phyloP scores from a whole-genome alignment of 2,797 vertebrate species.

The Hoplostethus atlanticus region DNA sequence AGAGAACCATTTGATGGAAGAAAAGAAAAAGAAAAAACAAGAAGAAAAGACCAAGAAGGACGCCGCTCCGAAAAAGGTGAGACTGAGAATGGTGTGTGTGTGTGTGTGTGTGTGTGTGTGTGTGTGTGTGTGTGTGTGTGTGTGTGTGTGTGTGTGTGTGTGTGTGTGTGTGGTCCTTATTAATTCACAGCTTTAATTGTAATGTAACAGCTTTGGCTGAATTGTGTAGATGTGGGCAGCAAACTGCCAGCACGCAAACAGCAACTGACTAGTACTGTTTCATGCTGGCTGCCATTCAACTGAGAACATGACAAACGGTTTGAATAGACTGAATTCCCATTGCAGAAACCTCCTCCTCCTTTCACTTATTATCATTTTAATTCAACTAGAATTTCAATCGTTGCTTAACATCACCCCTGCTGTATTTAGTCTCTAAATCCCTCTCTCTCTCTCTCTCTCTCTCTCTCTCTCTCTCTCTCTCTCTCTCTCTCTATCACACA shows the following conservation, averaged over 20 bases:
- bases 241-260: background rate
- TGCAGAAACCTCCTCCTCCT: background rate
- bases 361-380: background rate
- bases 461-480: no score
- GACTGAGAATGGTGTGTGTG: slow-evolving; percentile 34
- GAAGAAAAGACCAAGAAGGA: slow-evolving; percentile 99
- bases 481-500: no score
- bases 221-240: slow-evolving; percentile 9
- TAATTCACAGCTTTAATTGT: slow-evolving; percentile 13
- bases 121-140: no score
- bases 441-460: background rate
- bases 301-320: background rate
- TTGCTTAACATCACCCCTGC: background rate
- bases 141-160: no score
- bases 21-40: slow-evolving; percentile 99
- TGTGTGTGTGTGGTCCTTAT: background rate
- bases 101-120: no score
- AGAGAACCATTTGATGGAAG: slow-evolving; percentile 99
- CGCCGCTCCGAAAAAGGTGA: slow-evolving; percentile 95
- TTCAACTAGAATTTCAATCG: background rate
- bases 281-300: background rate
- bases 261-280: slow-evolving; percentile 6
- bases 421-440: slow-evolving; percentile 7
- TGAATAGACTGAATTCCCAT: background rate
- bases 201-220: slow-evolving; percentile 20